phyloP scores from a whole-genome alignment of 2,888 invertebrate genomes.

The Cyaniris semiargus region DNA sequence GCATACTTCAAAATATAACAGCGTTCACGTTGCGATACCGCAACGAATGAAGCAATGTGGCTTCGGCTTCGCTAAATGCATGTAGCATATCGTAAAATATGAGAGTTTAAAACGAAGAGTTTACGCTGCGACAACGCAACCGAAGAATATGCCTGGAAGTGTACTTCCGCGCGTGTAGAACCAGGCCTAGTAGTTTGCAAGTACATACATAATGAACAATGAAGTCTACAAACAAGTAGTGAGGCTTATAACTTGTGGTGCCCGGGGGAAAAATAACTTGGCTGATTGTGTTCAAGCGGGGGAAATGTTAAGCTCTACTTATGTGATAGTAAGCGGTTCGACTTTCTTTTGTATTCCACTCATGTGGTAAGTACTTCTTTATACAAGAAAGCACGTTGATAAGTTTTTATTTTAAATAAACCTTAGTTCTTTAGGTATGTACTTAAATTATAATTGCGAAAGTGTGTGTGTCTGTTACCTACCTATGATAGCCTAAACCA shows the following conservation, averaged over 20 bases:
- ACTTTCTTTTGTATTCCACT: background rate
- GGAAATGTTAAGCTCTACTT: background rate
- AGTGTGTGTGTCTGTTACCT: too few relatives aligned
- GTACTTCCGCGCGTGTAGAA: background rate
- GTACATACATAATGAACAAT: background rate
- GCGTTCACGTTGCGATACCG: background rate
- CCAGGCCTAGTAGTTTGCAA: background rate
- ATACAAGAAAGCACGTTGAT: background rate
- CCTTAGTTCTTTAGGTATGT: too few relatives aligned
- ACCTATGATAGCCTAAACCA: too few relatives aligned
- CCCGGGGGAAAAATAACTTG: constrained; percentile 12
- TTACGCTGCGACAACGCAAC: background rate
- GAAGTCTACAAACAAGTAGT: background rate
- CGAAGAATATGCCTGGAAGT: background rate
- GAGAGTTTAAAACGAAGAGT: background rate
- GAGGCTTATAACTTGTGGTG: constrained; percentile 12
- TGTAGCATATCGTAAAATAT: background rate
- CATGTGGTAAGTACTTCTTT: background rate
- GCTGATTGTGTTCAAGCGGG: background rate
- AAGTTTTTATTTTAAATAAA: too few relatives aligned
- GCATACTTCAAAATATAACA: too few relatives aligned
- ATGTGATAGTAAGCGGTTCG: background rate
- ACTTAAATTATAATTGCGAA: too few relatives aligned
- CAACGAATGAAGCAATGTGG: background rate
- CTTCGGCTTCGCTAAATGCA: background rate